Conservation (phyloP, 92 coral and sea anemone genomes). For the Zoanthus solanderi region DNA sequence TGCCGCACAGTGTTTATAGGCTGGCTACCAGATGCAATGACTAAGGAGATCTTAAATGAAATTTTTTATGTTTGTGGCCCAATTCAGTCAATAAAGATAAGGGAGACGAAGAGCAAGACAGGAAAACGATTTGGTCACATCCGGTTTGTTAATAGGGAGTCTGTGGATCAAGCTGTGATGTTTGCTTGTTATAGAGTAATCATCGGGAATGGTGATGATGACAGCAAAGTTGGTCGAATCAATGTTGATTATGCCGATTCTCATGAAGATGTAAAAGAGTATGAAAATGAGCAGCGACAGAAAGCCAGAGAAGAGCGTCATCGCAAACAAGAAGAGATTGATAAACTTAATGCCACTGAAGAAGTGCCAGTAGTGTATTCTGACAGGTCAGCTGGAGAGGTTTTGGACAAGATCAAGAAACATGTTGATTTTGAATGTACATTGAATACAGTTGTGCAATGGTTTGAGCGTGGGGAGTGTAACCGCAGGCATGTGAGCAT, state of each 20-base stretch:
- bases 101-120: conserved; percentile 45
- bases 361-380: conserved; percentile 25
- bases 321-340: conserved; percentile 31
- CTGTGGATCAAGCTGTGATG: conserved; percentile 76
- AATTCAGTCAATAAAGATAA: conserved; percentile 62
- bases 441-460: conserved; percentile 65
- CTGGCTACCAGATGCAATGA: conserved; percentile 71
- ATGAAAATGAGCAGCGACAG: conserved; percentile 41
- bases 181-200: conserved; percentile 75
- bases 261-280: conserved; percentile 57
- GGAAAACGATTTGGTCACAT: conserved; percentile 69
- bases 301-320: conserved; percentile 69
- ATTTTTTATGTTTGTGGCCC: conserved; percentile 76
- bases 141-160: conserved; percentile 57
- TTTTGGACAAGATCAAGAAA: conserved; percentile 67
- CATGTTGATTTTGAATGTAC: conserved; percentile 55
- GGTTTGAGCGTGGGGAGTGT: conserved; percentile 89
- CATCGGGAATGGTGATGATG: conserved; percentile 61
- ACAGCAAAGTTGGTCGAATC: conserved; percentile 65
- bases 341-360: conserved; percentile 32
- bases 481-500: conserved; percentile 72
- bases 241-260: conserved; percentile 75
- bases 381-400: conserved; percentile 52
- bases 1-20: conserved; percentile 77
- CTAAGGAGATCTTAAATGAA: conserved; percentile 71